Conservation (phyloP, 2,888 invertebrate genomes). For the Tetramorium bicarinatum region DNA sequence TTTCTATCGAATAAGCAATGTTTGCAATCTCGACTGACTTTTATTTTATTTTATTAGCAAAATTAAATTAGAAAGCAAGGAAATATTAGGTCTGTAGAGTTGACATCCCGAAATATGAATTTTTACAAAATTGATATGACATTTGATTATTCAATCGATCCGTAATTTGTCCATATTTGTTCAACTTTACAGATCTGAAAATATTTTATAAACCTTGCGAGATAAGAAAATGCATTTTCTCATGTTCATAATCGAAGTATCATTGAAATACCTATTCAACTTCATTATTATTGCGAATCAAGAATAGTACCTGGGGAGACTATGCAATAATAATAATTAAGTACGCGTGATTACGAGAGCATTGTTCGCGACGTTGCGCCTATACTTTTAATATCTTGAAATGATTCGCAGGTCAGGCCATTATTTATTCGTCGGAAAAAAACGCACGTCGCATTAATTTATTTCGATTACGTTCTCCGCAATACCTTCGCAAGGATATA, state of each 20-base stretch:
- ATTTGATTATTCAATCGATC: too few species aligned
- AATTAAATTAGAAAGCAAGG: not conserved
- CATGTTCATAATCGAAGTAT: constrained; percentile 19
- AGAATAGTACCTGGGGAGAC: not conserved
- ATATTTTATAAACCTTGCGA: not conserved
- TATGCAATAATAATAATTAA: constrained; percentile 22
- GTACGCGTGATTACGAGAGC: constrained; percentile 27
- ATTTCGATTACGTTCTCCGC: constrained; percentile 62
- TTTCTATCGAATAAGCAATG: not conserved
- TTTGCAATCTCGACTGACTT: not conserved
- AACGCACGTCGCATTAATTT: constrained; percentile 61
- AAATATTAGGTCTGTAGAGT: not conserved
- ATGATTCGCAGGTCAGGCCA: constrained; percentile 62
- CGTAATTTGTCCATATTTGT: too few species aligned
- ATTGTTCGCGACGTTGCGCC: constrained; percentile 33
- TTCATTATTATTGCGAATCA: not conserved
- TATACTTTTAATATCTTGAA: constrained; percentile 27
- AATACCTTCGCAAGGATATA: constrained; percentile 16
- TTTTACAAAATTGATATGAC: too few species aligned
- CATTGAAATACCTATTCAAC: not conserved
- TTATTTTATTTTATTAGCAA: not conserved
- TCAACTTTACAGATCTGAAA: too few species aligned
- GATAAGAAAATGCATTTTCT: not conserved
- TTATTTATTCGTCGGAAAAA: constrained; percentile 36
- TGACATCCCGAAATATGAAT: too few species aligned